These are phyloP conservation scores for Andricus grossulariae DNA, from an alignment of 1,140 invertebrate genomes.

Conservation along the genomic window DNA sequence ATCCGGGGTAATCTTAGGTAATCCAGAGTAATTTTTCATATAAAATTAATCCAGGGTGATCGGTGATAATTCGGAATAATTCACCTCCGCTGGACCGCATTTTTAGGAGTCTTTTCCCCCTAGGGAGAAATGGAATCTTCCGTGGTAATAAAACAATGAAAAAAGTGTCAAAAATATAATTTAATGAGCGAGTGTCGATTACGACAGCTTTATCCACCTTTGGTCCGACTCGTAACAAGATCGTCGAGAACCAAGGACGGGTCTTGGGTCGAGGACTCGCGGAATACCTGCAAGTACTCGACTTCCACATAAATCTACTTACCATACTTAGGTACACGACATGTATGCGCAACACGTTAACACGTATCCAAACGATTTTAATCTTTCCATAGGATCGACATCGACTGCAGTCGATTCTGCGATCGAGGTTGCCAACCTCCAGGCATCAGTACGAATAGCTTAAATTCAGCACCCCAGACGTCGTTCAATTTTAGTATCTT, in stretches of 20 bases:
- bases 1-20: too few relatives aligned
- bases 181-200: constrained; percentile 37
- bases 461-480: not conserved
- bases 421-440: constrained; percentile 53
- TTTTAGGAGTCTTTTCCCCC: too few relatives aligned
- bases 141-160: not conserved
- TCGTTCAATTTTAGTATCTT: too few relatives aligned
- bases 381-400: constrained; percentile 54
- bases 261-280: constrained; percentile 59
- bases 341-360: constrained; percentile 61
- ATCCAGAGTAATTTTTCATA: too few relatives aligned
- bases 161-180: not conserved
- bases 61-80: too few relatives aligned
- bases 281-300: constrained; percentile 57
- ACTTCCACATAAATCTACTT: constrained; percentile 58
- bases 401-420: constrained; percentile 48
- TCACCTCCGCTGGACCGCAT: too few relatives aligned
- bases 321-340: constrained; percentile 53
- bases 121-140: too few relatives aligned
- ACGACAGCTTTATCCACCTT: constrained; percentile 56
- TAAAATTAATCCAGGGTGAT: too few relatives aligned
- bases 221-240: constrained; percentile 59
- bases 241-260: constrained; percentile 58
- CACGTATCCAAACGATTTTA: constrained; percentile 60
- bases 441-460: not conserved